Base-by-base conservation (phyloP, 2,797 vertebrate species). In the Enteromius thamalakanensis region DNA sequence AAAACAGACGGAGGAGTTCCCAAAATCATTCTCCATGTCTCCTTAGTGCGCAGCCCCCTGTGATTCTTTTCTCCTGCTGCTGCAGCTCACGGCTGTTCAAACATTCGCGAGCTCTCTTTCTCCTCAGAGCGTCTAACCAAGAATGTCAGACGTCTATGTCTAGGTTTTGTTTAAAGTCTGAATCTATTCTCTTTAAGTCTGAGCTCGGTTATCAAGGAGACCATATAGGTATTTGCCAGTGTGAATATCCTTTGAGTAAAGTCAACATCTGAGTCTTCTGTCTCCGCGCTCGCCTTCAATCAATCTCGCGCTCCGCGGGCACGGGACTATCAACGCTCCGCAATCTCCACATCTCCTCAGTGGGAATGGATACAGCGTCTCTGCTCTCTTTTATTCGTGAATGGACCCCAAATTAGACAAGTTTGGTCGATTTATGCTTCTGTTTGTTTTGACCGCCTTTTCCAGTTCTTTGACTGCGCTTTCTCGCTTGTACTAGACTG, bases 301-400 rank as follows among this genome's bases (percentile, higher is more conserved):
- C 94, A 90, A 91, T 92, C n/a, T 82, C 87, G 89, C 87, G 90
- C 91, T 93, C 89, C 92, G 90, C 89, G 67, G 62, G 9, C 32
- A 85, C 85, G 91, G 82, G 77, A 82, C 74, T 79, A 83, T 78
- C 47, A 83, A 40, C 78, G 40, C 42, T 40, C 76, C 47, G 32
- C 76, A 29, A 53, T 40, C 65, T 58, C 60, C 26, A 64, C 60
- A 64, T 8, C 40, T 45, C 26, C 74, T 70, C 67, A 17, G 55
- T 7, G 65, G 80, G 83, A 75, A 88, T 86, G 89, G 83, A 76
- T 82, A 64, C 55, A 7, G 37, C 12, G n/a, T 29, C 29, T 37
- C 9, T 51, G n/a, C 32, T 34, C 26, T 79, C 69, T 84, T 71
- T 53, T 37, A 76, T 40, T 84, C 86, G 78, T 83, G 83, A 87